Evolutionary conservation across 2,113 vertebrate species (phyloP).

Genomic region (Ibidorhyncha struthersii): DNA sequence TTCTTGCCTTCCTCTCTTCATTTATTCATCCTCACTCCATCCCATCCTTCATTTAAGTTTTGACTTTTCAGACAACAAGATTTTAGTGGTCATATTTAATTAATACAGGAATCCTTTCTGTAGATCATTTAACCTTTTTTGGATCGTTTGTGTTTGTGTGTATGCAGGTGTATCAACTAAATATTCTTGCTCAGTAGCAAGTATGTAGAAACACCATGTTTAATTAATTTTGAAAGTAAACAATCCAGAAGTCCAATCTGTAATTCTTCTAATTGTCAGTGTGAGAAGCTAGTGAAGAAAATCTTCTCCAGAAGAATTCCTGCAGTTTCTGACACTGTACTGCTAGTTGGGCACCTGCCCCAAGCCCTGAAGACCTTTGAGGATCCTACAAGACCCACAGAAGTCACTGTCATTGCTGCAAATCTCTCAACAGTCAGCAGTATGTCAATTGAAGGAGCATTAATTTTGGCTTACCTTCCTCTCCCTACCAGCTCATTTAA

Average conservation of each 20-base stretch:
- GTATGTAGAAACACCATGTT: not conserved
- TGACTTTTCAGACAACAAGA: not conserved
- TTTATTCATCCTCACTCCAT: not conserved
- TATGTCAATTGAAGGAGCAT: not conserved
- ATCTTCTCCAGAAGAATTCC: not conserved
- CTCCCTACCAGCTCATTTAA: not conserved
- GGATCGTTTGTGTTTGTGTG: not conserved
- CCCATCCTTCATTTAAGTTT: not conserved
- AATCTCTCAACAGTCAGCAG: not conserved
- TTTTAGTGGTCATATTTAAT: not conserved
- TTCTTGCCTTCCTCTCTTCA: not conserved
- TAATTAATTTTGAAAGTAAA: not conserved
- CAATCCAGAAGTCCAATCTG: not conserved
- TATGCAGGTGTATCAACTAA: not conserved
- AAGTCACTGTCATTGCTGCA: not conserved
- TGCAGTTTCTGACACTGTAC: not conserved
- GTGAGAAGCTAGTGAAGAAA: not conserved
- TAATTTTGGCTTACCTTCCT: not conserved
- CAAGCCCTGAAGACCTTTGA: not conserved
- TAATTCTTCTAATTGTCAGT: not conserved
- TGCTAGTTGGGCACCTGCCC: not conserved
- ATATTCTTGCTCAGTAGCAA: not conserved
- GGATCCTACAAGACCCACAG: not conserved
- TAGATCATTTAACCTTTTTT: not conserved
- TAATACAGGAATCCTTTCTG: not conserved